These are phyloP conservation scores for Capricornis sumatraensis DNA, from an alignment of 2,113 vertebrate species.

Conservation along the genomic window DNA sequence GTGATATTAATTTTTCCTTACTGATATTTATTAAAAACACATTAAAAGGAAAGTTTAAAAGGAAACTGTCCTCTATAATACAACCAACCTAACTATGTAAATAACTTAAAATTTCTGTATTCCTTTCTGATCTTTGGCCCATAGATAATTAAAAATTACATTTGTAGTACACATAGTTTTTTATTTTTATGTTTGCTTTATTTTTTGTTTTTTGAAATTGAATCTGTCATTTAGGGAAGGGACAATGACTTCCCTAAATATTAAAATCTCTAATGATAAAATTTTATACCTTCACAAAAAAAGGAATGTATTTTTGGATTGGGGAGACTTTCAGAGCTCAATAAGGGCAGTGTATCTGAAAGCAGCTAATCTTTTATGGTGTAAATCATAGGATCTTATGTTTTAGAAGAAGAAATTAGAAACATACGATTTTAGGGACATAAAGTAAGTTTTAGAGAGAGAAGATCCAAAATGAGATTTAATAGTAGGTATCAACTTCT, in stretches of 20 bases:
- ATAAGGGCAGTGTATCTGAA: background rate
- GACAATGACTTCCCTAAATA: background rate
- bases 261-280: background rate
- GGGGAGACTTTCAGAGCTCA: background rate
- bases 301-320: background rate
- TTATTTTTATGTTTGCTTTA: background rate
- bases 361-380: background rate
- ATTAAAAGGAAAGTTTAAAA: background rate
- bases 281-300: background rate
- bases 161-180: background rate
- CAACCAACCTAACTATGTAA: background rate
- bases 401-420: constrained; percentile 11
- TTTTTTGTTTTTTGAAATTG: constrained; percentile 18
- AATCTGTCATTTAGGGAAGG: background rate
- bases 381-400: background rate
- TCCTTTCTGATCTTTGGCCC: background rate
- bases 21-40: background rate
- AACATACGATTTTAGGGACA: background rate
- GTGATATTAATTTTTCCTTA: background rate
- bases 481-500: background rate
- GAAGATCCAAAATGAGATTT: background rate
- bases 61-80: background rate
- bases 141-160: constrained; percentile 4
- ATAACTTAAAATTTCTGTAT: background rate
- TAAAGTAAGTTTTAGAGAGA: background rate